Conservation (phyloP, 2,888 invertebrate species). For the Argynnis bischoffii region DNA sequence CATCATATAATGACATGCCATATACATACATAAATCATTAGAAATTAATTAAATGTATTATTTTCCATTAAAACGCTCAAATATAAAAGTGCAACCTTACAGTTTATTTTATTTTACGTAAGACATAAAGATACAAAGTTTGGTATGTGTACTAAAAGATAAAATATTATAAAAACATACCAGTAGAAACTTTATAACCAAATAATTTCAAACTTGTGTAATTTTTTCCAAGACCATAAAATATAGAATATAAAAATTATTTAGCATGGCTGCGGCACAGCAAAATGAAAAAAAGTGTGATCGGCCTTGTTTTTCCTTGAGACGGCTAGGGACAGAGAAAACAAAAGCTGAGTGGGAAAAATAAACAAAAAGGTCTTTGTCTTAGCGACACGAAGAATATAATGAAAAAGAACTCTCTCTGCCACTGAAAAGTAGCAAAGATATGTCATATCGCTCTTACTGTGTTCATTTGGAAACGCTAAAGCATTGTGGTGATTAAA, state of each 20-base stretch:
- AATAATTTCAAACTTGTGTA: not conserved
- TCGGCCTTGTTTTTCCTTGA: slow-evolving; percentile 29
- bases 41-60: too few relatives aligned
- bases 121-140: too few relatives aligned
- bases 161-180: too few relatives aligned
- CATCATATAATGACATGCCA: too few relatives aligned
- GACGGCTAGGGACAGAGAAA: slow-evolving; percentile 27
- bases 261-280: slow-evolving; percentile 1
- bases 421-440: slow-evolving; percentile 26
- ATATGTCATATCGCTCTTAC: slow-evolving; percentile 21
- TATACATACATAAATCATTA: too few relatives aligned
- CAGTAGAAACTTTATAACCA: too few relatives aligned
- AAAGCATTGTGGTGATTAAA: not conserved
- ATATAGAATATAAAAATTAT: slow-evolving; percentile 14
- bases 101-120: too few relatives aligned
- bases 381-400: slow-evolving; percentile 33
- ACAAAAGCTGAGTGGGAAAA: slow-evolving; percentile 29
- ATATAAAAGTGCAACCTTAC: too few relatives aligned
- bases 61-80: too few relatives aligned
- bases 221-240: slow-evolving; percentile 2
- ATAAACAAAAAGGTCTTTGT: slow-evolving; percentile 34
- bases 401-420: slow-evolving; percentile 33
- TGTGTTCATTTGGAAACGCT: slow-evolving; percentile 21
- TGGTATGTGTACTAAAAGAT: too few relatives aligned
- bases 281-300: slow-evolving; percentile 21